A percentile compares a stretch with the other conserved stretches of the same genome.
phyloP scores from a whole-genome alignment of 2,797 vertebrate genomes.

The Sebastolobus altivelis region DNA sequence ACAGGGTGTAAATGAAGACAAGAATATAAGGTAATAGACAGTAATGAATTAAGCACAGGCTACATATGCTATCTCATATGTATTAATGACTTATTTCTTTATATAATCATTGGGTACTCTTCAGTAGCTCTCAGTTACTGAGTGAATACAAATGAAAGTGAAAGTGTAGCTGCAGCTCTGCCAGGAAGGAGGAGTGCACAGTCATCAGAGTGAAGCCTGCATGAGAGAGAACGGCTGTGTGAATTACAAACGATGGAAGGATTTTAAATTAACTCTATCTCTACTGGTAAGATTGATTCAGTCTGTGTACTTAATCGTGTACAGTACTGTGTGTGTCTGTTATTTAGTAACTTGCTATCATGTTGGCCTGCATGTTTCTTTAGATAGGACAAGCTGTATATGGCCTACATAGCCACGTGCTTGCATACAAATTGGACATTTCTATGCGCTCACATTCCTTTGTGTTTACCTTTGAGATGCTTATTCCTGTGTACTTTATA shows the following conservation, averaged over 20 bases:
- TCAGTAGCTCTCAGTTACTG: not conserved
- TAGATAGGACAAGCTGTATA: not conserved
- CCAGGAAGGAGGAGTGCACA: not conserved
- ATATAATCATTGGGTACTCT: not conserved
- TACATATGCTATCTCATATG: too few species aligned
- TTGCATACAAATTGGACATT: not conserved
- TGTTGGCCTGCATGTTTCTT: not conserved
- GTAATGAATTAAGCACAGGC: too few species aligned
- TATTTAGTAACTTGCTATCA: not conserved
- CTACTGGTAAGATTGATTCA: not conserved
- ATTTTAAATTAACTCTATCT: not conserved
- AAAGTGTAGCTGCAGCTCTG: not conserved
- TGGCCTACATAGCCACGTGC: not conserved
- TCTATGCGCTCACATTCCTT: not conserved
- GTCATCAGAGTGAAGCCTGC: not conserved
- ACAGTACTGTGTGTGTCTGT: not conserved
- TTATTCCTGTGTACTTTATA: not conserved
- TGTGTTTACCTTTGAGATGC: not conserved
- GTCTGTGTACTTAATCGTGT: not conserved
- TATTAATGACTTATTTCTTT: not conserved
- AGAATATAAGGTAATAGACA: not conserved
- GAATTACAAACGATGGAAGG: not conserved
- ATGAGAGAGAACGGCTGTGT: not conserved
- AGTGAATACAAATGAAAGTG: not conserved
- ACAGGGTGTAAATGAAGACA: not conserved